phyloP scores from a whole-genome alignment of 2,113 vertebrate genomes.

The Ptychochromis oligacanthus region DNA sequence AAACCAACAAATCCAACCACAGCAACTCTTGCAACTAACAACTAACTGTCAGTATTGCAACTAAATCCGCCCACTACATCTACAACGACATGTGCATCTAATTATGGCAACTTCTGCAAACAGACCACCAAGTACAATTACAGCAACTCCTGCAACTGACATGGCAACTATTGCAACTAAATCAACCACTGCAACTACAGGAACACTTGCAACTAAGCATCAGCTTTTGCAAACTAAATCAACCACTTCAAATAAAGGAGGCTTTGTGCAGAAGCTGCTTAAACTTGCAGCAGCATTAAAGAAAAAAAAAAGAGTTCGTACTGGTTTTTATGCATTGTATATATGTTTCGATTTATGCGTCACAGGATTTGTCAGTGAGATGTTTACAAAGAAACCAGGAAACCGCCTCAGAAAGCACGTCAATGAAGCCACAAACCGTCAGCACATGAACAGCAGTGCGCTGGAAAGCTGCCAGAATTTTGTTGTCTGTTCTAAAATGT shows the following conservation, averaged over 20 bases:
- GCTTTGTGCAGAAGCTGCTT: no score
- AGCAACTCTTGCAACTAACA: no score
- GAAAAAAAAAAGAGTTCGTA: no score
- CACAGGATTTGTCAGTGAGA: background rate
- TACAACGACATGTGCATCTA: no score
- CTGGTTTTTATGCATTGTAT: accelerated
- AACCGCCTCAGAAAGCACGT: background rate
- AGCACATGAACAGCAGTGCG: accelerated
- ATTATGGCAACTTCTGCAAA: no score
- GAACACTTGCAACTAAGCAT: background rate
- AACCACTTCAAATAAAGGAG: background rate
- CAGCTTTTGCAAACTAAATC: background rate
- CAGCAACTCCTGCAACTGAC: background rate
- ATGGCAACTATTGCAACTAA: background rate
- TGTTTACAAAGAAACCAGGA: background rate
- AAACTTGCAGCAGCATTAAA: no score
- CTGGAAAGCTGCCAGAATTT: no score
- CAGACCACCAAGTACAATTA: background rate
- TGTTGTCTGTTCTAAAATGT: no score
- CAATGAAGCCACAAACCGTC: background rate
- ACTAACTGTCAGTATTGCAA: no score
- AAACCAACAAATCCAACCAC: background rate
- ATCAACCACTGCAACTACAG: background rate
- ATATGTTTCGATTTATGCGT: accelerated
- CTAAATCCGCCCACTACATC: no score